Conservation (phyloP, 2,113 vertebrate species). For the Grammomys surdaster region DNA sequence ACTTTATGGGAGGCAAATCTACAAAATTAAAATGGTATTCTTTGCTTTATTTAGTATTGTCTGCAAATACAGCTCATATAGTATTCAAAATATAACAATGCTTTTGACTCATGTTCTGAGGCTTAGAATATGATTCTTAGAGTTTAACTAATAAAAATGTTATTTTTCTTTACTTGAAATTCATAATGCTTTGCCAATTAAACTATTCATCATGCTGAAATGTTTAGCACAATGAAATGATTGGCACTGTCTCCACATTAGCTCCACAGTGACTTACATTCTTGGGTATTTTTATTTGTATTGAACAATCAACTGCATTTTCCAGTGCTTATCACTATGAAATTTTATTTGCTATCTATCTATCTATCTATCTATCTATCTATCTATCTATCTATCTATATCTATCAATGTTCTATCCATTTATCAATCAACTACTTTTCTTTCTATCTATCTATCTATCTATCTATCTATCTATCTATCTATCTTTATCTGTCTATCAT, state of each 20-base stretch:
- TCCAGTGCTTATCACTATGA: slow-evolving; percentile 38
- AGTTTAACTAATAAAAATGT: slow-evolving; percentile 52
- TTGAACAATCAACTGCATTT: slow-evolving; percentile 13
- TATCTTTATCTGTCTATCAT: not conserved
- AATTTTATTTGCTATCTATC: not conserved
- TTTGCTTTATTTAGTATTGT: slow-evolving; percentile 51
- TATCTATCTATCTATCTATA: not conserved
- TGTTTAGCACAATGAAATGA: slow-evolving; percentile 21
- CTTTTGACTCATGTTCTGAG: slow-evolving; percentile 41
- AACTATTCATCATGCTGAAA: slow-evolving; percentile 29
- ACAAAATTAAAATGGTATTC: not conserved
- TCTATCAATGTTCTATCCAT: not conserved
- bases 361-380: not conserved
- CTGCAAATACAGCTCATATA: not conserved
- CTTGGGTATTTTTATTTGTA: slow-evolving; percentile 49
- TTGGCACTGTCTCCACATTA: slow-evolving; percentile 25
- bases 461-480: not conserved
- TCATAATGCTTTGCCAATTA: slow-evolving; percentile 49
- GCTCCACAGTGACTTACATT: slow-evolving; percentile 23
- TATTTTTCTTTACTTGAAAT: slow-evolving; percentile 57
- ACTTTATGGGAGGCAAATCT: not conserved
- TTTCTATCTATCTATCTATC: not conserved
- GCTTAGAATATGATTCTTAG: not conserved
- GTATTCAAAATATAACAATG: slow-evolving; percentile 17
- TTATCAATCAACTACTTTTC: not conserved